Percentiles rank a stretch among this genome's conserved stretches.
phyloP scores from a whole-genome alignment of 2,113 vertebrate species.

The Coptodon bakossiorum region DNA sequence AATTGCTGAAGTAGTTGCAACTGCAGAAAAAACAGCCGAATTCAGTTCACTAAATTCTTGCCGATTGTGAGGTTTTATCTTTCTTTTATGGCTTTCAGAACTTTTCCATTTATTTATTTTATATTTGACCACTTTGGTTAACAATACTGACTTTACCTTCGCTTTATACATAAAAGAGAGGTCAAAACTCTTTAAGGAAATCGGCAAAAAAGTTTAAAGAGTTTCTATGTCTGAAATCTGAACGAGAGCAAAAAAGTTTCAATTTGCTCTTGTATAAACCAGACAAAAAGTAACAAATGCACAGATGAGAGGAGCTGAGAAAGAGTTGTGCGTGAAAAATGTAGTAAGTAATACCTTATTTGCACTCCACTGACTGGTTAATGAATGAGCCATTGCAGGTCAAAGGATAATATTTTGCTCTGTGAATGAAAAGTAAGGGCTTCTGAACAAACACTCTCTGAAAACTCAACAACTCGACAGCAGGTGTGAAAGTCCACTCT shows the following conservation, averaged over 20 bases:
- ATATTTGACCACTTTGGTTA: neutral
- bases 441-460: neutral
- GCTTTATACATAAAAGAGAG: neutral
- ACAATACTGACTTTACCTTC: neutral
- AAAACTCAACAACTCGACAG: neutral
- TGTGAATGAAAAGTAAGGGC: neutral
- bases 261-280: neutral
- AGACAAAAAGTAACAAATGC: neutral
- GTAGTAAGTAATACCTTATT: neutral
- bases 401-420: neutral
- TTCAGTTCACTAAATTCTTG: neutral
- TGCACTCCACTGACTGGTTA: neutral
- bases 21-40: neutral
- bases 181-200: neutral
- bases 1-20: neutral
- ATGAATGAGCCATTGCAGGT: neutral
- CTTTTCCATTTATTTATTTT: neutral
- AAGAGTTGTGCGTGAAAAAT: neutral
- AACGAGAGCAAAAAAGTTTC: neutral
- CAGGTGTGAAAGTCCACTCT: neutral
- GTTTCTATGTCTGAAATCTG: neutral
- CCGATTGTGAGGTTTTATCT: no score
- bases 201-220: neutral
- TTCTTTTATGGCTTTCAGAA: neutral
- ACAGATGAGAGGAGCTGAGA: neutral